Percentiles rank a stretch among this genome's conserved stretches.
These are phyloP conservation scores for Rhorus exstirpatorius DNA, from an alignment of 2,888 invertebrate species.

Conservation along the genomic window DNA sequence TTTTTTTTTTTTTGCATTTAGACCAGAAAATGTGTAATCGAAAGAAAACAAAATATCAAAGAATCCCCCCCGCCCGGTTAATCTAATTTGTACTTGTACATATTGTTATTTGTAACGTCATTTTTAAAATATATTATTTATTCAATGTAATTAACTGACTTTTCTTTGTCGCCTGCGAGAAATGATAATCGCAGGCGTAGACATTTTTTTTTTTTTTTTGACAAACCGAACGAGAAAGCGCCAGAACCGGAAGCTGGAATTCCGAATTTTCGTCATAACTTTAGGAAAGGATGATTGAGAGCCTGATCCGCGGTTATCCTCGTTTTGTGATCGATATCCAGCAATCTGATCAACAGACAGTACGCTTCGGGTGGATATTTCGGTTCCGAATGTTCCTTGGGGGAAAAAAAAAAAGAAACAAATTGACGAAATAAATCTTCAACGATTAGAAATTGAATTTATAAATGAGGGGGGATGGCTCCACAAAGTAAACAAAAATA, in stretches of 20 bases:
- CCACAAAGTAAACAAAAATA: not conserved
- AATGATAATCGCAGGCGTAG: not conserved
- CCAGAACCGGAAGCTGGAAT: conserved; percentile 24
- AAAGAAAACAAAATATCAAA: too few species aligned
- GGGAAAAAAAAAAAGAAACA: conserved; percentile 58
- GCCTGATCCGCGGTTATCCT: conserved; percentile 92
- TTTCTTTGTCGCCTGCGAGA: not conserved
- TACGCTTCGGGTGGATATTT: conserved; percentile 91
- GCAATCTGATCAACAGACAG: conserved; percentile 90
- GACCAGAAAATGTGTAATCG: too few species aligned
- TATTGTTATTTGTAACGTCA: conserved; percentile 44
- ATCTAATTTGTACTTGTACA: conserved; percentile 62
- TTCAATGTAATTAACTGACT: conserved; percentile 55
- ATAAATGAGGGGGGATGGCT: conserved; percentile 8
- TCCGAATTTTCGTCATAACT: conserved; percentile 62
- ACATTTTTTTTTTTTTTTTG: too few species aligned
- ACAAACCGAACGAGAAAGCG: too few species aligned
- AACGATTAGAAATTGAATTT: conserved; percentile 16
- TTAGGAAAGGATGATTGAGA: conserved; percentile 92
- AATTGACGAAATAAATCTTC: too few species aligned
- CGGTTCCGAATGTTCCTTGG: conserved; percentile 75
- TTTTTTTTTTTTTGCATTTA: too few species aligned
- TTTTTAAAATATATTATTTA: conserved; percentile 63
- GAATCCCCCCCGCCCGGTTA: conserved; percentile 12
- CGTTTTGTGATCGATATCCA: conserved; percentile 93